Conservation (phyloP, 2,113 vertebrate genomes). For the Empidonax alnorum region DNA sequence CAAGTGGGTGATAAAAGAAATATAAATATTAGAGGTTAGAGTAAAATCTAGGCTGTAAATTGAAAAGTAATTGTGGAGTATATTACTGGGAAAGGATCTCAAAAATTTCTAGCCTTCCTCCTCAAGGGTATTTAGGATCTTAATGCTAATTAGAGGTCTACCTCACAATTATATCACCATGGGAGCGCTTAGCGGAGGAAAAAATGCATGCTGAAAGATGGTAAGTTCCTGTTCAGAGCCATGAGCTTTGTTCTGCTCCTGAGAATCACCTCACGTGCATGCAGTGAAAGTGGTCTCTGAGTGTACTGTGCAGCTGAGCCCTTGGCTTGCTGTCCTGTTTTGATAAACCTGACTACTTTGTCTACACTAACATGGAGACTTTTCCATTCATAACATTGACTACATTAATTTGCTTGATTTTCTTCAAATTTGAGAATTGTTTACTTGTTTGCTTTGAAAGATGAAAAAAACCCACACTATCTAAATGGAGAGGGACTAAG, state of each 20-base stretch:
- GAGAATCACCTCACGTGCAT: fast-evolving
- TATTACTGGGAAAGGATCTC: not conserved
- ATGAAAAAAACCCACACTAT: not conserved
- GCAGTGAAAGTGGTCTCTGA: not conserved
- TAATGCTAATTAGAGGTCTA: not conserved
- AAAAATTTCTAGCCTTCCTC: not conserved
- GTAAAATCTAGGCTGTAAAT: constrained; percentile 1
- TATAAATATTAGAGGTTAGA: not conserved
- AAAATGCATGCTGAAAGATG: not conserved
- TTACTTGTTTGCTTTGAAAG: not conserved
- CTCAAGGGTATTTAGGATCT: not conserved
- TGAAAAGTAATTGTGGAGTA: not conserved
- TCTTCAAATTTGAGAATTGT: not conserved
- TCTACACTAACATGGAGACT: not conserved
- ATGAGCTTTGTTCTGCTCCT: not conserved
- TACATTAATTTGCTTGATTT: not conserved
- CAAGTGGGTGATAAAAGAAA: not conserved
- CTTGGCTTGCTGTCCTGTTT: not conserved
- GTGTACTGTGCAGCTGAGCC: not conserved
- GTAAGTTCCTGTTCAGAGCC: not conserved
- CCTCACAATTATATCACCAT: not conserved
- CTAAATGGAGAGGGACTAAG: not conserved
- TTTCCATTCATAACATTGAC: not conserved
- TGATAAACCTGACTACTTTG: not conserved
- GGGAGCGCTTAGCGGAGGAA: not conserved